Evolutionary conservation across 30 jellyfish, hydroid and myxozoan genomes (phyloP).

Genomic region (Morbakka virulenta): DNA sequence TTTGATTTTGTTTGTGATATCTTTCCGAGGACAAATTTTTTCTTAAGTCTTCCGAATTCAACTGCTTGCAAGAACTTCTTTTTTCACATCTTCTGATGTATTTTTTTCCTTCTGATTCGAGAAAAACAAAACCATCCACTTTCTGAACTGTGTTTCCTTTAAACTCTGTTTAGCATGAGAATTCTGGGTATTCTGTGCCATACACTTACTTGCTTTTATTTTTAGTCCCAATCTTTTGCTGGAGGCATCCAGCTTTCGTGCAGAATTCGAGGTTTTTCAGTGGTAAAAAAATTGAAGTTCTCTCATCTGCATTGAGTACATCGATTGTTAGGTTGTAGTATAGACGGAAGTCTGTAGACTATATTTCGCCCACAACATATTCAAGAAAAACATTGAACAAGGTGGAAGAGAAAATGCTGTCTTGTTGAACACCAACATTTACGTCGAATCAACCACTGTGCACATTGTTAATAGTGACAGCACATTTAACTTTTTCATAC

Average conservation of each 20-base stretch:
- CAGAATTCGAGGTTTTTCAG: not conserved
- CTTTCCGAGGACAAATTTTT: not conserved
- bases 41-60: not conserved
- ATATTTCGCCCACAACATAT: not conserved
- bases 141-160: not conserved
- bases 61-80: not conserved
- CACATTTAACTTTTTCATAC: not conserved
- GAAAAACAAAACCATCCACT: not conserved
- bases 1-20: not conserved
- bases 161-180: not conserved
- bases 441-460: not conserved
- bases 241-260: not conserved
- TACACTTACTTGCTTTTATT: not conserved
- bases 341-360: not conserved
- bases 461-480: not conserved
- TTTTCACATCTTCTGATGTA: not conserved
- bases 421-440: not conserved
- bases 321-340: not conserved
- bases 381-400: constrained; percentile 1
- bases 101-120: not conserved
- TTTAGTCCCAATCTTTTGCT: not conserved
- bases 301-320: not conserved
- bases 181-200: not conserved
- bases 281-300: not conserved
- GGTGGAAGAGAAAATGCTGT: not conserved